Conservation (phyloP, 2,888 invertebrate genomes). For the Dynastes tityus region DNA sequence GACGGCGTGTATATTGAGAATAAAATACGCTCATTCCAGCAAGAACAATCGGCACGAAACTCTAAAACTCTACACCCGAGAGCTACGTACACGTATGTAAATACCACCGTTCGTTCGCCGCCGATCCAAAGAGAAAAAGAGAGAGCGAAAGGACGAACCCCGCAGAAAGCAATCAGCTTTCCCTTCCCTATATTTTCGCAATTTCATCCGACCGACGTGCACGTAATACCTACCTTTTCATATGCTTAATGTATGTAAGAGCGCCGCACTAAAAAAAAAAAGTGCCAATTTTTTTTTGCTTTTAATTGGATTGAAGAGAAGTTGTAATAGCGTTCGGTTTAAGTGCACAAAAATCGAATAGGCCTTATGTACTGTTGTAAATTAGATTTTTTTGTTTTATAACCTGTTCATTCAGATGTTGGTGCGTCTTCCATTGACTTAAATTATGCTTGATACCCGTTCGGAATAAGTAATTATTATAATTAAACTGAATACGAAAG, state of each 20-base stretch:
- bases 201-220: constrained; percentile 4
- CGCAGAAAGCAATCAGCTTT: constrained; percentile 36
- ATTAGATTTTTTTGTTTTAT: too few relatives aligned
- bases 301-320: not conserved
- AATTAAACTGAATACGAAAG: too few relatives aligned
- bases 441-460: too few relatives aligned
- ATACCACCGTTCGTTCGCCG: not conserved
- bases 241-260: not conserved
- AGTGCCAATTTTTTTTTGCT: not conserved
- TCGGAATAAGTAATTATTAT: too few relatives aligned
- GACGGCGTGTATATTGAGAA: not conserved
- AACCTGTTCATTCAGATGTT: too few relatives aligned
- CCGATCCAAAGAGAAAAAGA: constrained; percentile 25
- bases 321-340: not conserved
- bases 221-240: constrained; percentile 11
- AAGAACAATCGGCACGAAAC: constrained; percentile 9
- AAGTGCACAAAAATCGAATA: too few relatives aligned
- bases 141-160: constrained; percentile 32
- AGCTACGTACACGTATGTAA: not conserved
- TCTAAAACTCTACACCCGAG: not conserved
- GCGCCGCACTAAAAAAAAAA: not conserved
- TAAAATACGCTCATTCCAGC: constrained; percentile 25
- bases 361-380: too few relatives aligned
- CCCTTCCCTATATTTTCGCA: constrained; percentile 34
- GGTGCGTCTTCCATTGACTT: too few relatives aligned